Evolutionary conservation across 2,888 invertebrate species (phyloP), one percentile per base, ranked within the genome.

Genomic region (Criorhina ranunculi): DNA sequence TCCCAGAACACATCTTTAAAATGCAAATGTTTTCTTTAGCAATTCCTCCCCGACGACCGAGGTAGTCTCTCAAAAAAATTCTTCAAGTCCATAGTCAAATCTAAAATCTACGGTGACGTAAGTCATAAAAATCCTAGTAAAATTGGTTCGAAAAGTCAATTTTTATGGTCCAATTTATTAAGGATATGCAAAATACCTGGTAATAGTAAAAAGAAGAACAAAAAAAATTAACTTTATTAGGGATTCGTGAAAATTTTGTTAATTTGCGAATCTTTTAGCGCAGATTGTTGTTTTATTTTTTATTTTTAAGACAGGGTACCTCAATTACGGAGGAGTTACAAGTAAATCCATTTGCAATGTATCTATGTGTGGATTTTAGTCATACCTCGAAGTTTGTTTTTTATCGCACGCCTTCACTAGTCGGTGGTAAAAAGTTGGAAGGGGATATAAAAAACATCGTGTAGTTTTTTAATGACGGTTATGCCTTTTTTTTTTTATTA

Each of bases 331-430:
- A 24, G 40, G 12, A 49, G 37, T 51, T 24, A 33, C 29, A 31
- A 19, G 62, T 31, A 33, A 46, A 59, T 64, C 11, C 4, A 42
- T 44, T 31, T 24, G 8, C 9, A 12, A 66, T 59, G 49, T 49
- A n/a, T 12, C 3, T 35, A 33, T 46, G 19, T 19, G 31, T 19
- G 24, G 60, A 49, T 33, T 57, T 76, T 62, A 15, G 57, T 31
- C 12, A 8, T 60, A 64, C 76, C 80, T 75, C 81, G 40, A 51
- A 81, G 81, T 82, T 82, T 77, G 81, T 82, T 82, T 82, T 75
- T 76, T 76, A 70, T 19, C 60, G 17, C 69, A 70, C 57, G 59
- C 76, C 76, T 59, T 19, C 15, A 44, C n/a, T 35, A 49, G 55
- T 35, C 7, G 24, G 35, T 49, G 35, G 40, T 49, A 55, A 79